A percentile compares a stretch with the other conserved stretches of the same genome.
Conservation (phyloP, 2,797 vertebrate genomes). For the Rhadinocentrus ornatus region DNA sequence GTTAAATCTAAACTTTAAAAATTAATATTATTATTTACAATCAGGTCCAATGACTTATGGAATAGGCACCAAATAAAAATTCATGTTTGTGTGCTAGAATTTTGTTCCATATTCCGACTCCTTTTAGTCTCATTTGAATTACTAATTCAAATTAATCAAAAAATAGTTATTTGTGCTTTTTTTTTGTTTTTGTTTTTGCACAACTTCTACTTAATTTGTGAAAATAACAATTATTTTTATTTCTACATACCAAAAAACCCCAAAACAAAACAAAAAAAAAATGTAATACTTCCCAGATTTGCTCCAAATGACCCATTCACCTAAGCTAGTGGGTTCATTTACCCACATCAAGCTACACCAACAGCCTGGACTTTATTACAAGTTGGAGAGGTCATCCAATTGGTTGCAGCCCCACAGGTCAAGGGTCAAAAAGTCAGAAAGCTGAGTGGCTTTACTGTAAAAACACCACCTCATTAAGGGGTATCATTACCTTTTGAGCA, state of each 20-base stretch:
- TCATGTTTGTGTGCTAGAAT: neutral
- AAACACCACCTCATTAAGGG: constrained; percentile 47
- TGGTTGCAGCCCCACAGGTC: constrained; percentile 30
- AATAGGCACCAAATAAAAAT: neutral
- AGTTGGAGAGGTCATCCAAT: neutral
- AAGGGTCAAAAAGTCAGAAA: constrained; percentile 47
- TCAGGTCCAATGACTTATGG: neutral
- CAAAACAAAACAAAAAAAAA: no score
- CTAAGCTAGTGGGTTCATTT: neutral
- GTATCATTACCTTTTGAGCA: constrained; percentile 15
- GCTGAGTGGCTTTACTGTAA: constrained; percentile 47
- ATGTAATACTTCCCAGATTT: neutral
- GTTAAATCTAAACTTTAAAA: no score
- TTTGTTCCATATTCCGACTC: neutral
- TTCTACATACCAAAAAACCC: no score
- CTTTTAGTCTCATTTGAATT: no score
- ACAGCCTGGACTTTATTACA: constrained; percentile 40
- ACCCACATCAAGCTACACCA: neutral
- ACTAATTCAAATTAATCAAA: neutral
- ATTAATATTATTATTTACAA: no score
- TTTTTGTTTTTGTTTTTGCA: no score
- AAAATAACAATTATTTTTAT: no score
- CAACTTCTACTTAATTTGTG: no score
- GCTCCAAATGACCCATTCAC: constrained; percentile 8
- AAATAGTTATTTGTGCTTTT: neutral